Evolutionary conservation across 1,140 invertebrate species (phyloP), one percentile per base, ranked within the genome.

Genomic region (Drosophila bocki): DNA sequence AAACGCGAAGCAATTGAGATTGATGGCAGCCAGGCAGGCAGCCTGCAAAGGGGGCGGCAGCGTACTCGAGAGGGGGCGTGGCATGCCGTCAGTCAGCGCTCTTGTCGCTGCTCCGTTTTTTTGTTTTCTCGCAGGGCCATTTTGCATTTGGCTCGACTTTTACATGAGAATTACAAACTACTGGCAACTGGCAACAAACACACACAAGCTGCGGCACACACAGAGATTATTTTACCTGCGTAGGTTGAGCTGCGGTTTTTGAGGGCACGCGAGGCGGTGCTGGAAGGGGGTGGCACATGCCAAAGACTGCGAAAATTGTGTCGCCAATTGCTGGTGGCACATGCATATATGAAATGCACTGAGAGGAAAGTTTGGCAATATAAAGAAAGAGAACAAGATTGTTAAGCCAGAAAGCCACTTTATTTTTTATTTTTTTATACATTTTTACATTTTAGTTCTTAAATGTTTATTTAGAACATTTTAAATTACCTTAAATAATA

Each of bases 151-250:
- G 82, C 69, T 76, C 85, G 85, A 90, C 81, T 88, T 90, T 84
- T 88, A 88, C 85, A 88, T 90, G 85, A 88, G 88, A 88, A 88
- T 90, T 88, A 88, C 85, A 88, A 90, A 88, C 85, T 88, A 88
- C 85, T 88, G 85, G 80, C 84, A 85, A 84, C 78, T 72, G 60
- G 72, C 68, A 54, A 48, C 19, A 47, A 9, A 87, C 68, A 75
- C 63, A 79, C 70, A 53, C 26, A 11, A 12, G 9, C 3, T 3
- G 7, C 17, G 29, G 29, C 50, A 54, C 51, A 53, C 33, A 39
- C 53, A 60, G 50, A 71, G 63, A 50, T 61, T 76, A 53, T 71
- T 64, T 48, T 63, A 59, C 63, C 74, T 88, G 84, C 84, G 85
- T 84, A 88, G 80, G 84, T 78, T 78, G 75, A 39, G 22, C 59